Evolutionary conservation across 2,888 invertebrate genomes (phyloP), one percentile per base, ranked within the genome.

Genomic region (Dryadula phaetusa): DNA sequence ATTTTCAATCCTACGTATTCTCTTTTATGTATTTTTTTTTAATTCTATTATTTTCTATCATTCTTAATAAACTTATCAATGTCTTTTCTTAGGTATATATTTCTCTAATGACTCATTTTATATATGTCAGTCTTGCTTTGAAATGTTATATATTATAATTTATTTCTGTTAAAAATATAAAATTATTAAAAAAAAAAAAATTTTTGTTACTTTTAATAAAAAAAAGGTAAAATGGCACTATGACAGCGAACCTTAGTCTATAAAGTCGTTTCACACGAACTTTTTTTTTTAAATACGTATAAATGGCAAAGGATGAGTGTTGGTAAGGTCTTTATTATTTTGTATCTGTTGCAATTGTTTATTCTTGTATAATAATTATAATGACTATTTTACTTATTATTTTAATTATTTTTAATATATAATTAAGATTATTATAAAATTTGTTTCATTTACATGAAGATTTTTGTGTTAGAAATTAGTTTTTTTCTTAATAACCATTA

Each of bases 261-360:
- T 60, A 46, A 60, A 44, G 46, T 46, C 44, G 44, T 60, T 60
- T 60, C 60, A 60, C 60, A 60, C 28, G 28, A 32, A 54, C 28
- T 7, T 18, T 16, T 20, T 18, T 44, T 25, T 14, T 60, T 46
- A 28, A 46, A 32, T 16, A 14, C 60, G 32, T 60, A 32, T 60
- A 20, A 18, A 56, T 56, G 40, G 40, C 22, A 56, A 40, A 40
- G 56, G 40, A 56, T 56, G 54, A 37, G 56, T 25, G 34, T 14
- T 37, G 25, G 28, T 52, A 10, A 28, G 40, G 56, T 22, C 37
- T 56, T 56, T 22, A 56, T n/a, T 40, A 16, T 56, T 40, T 56
- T 56, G n/a, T 56, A 56, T 56, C 25, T 37, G 16, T 40, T 56
- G 40, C 22, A 37, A 56, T 54, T 54, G 32, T 18, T 37, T 54